These are phyloP conservation scores for Cavia porcellus DNA, from an alignment of 2,113 vertebrate genomes.

Conservation along the genomic window DNA sequence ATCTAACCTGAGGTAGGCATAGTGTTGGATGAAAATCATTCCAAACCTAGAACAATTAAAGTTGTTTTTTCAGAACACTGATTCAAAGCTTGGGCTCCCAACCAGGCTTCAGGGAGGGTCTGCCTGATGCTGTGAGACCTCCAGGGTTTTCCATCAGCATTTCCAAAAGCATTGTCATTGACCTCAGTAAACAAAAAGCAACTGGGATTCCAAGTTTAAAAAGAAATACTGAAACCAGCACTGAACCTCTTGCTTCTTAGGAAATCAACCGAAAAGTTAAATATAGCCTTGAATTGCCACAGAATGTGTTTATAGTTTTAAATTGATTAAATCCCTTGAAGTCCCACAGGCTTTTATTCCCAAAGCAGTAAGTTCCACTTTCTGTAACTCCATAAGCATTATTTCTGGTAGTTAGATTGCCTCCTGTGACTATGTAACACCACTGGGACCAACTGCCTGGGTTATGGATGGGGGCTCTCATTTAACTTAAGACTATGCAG, in stretches of 20 bases:
- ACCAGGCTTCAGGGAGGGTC: background rate
- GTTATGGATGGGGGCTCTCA: background rate
- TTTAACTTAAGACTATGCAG: background rate
- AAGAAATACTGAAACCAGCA: conserved; percentile 18
- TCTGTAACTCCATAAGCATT: background rate
- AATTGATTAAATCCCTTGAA: conserved; percentile 65
- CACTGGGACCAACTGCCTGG: background rate
- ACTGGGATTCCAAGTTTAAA: conserved; percentile 63
- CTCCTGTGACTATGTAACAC: background rate
- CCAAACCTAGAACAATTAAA: conserved; percentile 21
- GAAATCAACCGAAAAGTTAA: conserved; percentile 74
- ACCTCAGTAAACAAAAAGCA: conserved; percentile 70
- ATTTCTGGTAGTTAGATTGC: background rate
- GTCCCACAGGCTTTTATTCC: conserved; percentile 33
- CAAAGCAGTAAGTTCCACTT: background rate
- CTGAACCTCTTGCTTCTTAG: conserved; percentile 52
- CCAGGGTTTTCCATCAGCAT: conserved; percentile 52
- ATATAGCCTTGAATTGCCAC: conserved; percentile 68
- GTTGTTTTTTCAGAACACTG: background rate
- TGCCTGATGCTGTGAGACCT: background rate
- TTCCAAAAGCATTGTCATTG: conserved; percentile 54
- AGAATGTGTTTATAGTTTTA: conserved; percentile 63
- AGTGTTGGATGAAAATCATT: background rate
- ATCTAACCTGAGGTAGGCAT: background rate
- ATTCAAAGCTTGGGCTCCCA: conserved; percentile 40